A percentile compares a stretch with the other conserved stretches of the same genome.
Evolutionary conservation across 2,888 invertebrate species (phyloP).

Genomic region (Apodemia zela): DNA sequence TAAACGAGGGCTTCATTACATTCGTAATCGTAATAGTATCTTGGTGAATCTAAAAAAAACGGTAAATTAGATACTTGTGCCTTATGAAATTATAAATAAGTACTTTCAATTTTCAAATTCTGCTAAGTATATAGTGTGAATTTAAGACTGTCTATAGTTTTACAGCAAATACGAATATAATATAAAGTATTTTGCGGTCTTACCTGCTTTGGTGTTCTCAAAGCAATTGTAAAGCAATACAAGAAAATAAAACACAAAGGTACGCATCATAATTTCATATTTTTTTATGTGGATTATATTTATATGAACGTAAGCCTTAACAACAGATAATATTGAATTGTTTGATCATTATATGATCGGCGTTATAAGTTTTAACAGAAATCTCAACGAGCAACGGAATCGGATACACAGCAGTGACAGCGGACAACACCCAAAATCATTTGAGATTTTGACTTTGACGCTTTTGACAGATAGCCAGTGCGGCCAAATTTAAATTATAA

Average conservation of each 20-base stretch:
- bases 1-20: slow-evolving; percentile 90
- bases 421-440: slow-evolving; percentile 64
- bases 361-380: slow-evolving; percentile 44
- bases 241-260: slow-evolving; percentile 62
- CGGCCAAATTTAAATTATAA: background rate
- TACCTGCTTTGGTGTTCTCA: slow-evolving; percentile 62
- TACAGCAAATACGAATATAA: background rate
- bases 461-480: background rate
- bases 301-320: slow-evolving; percentile 34
- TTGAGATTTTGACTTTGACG: background rate
- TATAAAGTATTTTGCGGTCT: slow-evolving; percentile 36
- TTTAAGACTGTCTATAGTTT: background rate
- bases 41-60: slow-evolving; percentile 55
- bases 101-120: background rate
- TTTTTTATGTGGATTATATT: slow-evolving; percentile 34
- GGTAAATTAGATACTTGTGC: background rate
- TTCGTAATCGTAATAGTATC: slow-evolving; percentile 80
- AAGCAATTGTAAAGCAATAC: slow-evolving; percentile 64
- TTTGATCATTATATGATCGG: slow-evolving; percentile 73
- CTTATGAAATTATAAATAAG: background rate
- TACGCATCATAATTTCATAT: slow-evolving; percentile 76
- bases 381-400: slow-evolving; percentile 5
- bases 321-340: slow-evolving; percentile 57
- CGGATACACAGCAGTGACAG: slow-evolving; percentile 28
- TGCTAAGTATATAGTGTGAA: background rate